A percentile compares a stretch with the other conserved stretches of the same genome.
These are phyloP conservation scores for Asbolus verrucosus DNA, from an alignment of 1,140 invertebrate genomes.

Conservation along the genomic window DNA sequence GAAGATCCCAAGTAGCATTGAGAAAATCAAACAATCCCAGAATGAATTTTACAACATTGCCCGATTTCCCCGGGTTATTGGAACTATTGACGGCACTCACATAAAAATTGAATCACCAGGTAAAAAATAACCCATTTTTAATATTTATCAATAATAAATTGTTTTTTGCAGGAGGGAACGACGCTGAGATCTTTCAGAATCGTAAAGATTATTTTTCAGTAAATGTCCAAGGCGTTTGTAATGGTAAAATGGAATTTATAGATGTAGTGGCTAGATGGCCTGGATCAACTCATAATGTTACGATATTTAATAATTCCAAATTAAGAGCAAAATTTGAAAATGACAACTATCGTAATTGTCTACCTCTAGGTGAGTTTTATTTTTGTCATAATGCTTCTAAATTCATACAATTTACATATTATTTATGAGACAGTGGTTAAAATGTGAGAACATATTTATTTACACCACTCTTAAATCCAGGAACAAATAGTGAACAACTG, in stretches of 20 bases:
- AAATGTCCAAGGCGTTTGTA: constrained; percentile 61
- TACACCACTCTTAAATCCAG: constrained; percentile 56
- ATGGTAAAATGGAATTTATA: constrained; percentile 51
- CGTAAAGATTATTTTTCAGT: constrained; percentile 62
- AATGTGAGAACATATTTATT: constrained; percentile 51
- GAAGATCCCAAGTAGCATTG: too few species aligned
- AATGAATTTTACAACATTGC: too few species aligned
- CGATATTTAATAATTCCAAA: constrained; percentile 56
- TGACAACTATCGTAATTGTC: not conserved
- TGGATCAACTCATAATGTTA: constrained; percentile 59
- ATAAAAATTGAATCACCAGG: too few species aligned
- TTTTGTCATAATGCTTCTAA: not conserved
- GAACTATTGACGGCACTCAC: too few species aligned
- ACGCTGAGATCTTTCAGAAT: constrained; percentile 63
- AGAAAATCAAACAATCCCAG: too few species aligned
- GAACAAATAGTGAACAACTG: constrained; percentile 50
- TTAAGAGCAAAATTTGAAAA: constrained; percentile 10
- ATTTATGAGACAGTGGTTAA: constrained; percentile 44
- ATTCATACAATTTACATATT: not conserved
- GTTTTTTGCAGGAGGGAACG: too few species aligned
- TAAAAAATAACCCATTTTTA: too few species aligned
- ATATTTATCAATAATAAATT: too few species aligned
- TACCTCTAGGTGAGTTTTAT: not conserved
- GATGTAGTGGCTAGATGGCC: constrained; percentile 62
- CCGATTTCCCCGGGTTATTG: too few species aligned